These are phyloP conservation scores for Psammodynastes pulverulentus DNA, from an alignment of 2,113 vertebrate genomes.

Conservation along the genomic window DNA sequence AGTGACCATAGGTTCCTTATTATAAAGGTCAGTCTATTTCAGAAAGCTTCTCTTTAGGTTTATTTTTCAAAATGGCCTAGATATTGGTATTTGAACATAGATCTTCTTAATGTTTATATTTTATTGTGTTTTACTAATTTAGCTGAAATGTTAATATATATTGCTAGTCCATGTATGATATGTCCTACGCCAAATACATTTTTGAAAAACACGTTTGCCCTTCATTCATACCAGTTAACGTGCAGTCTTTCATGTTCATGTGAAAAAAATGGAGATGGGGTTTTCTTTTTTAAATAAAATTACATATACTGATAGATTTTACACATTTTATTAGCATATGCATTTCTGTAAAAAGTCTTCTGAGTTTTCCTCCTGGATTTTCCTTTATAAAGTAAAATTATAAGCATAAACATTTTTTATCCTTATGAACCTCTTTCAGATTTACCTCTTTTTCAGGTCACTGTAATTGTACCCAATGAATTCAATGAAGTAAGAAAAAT, in stretches of 20 bases:
- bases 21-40: neutral
- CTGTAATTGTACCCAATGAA: neutral
- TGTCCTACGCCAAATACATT: neutral
- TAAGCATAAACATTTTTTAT: neutral
- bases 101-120: too few species aligned
- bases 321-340: neutral
- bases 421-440: neutral
- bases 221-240: neutral
- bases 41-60: neutral
- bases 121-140: too few species aligned
- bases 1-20: neutral
- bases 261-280: neutral
- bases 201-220: neutral
- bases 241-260: neutral
- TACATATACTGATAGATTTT: neutral
- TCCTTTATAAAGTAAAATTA: neutral
- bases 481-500: neutral
- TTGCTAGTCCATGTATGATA: neutral
- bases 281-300: neutral
- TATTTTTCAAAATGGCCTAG: neutral
- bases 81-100: too few species aligned
- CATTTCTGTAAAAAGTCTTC: neutral
- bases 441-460: neutral
- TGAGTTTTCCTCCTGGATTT: neutral
- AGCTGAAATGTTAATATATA: too few species aligned